A percentile compares a stretch with the other conserved stretches of the same genome.
Conservation (phyloP, 2,797 vertebrate genomes). For the Sebastolobus alascanus region DNA sequence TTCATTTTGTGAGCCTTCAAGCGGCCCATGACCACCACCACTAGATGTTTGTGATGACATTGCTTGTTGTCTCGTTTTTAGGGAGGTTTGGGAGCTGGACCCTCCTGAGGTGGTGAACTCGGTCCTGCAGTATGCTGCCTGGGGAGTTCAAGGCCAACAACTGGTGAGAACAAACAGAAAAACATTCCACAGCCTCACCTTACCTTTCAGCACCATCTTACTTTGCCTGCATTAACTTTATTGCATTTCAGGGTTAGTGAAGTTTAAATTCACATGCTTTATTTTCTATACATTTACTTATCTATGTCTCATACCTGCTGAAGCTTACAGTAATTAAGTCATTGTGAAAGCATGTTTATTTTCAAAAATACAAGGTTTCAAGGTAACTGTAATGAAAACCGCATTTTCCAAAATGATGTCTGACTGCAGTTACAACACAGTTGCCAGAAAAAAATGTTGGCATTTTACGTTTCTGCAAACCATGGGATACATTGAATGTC, state of each 20-base stretch:
- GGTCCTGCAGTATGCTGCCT: constrained; percentile 84
- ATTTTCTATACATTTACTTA: background rate
- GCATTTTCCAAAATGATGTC: background rate
- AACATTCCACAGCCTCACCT: background rate
- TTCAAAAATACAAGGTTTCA: background rate
- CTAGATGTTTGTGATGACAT: background rate
- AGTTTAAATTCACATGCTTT: background rate
- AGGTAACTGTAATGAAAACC: background rate
- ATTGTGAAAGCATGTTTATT: background rate
- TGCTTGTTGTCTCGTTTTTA: constrained; percentile 39
- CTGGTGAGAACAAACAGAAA: constrained; percentile 67
- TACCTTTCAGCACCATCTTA: background rate
- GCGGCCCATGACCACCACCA: background rate
- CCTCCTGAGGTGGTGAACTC: constrained; percentile 85
- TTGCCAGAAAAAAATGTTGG: background rate
- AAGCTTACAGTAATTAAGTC: background rate
- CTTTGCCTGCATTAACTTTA: background rate
- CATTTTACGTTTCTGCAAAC: background rate
- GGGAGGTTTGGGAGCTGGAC: constrained; percentile 85
- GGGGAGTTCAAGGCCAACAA: constrained; percentile 85
- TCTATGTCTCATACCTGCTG: background rate
- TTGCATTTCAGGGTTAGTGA: background rate
- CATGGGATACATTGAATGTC: background rate
- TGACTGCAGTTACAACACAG: background rate
- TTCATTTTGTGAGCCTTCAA: background rate